phyloP scores from a whole-genome alignment of 2,797 vertebrate genomes.

The Macrochelys suwanniensis region DNA sequence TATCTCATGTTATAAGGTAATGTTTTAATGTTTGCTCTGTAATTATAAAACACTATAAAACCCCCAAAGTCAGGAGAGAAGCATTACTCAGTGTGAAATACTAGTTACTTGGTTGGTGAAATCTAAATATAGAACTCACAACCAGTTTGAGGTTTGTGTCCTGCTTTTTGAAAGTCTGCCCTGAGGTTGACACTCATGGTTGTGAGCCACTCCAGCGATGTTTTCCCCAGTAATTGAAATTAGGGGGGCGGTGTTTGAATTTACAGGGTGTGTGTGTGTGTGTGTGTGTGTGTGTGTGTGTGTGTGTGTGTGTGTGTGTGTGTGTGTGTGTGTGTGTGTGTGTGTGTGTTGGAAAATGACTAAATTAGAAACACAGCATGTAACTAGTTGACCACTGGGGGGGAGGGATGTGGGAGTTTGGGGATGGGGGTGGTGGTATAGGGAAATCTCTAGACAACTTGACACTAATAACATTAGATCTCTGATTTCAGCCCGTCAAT shows the following conservation, averaged over 20 bases:
- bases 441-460: background rate
- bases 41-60: background rate
- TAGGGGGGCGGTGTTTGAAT: background rate
- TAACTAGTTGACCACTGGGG: background rate
- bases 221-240: background rate
- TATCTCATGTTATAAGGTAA: background rate
- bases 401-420: background rate
- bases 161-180: background rate
- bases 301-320: background rate
- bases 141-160: background rate
- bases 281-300: no score
- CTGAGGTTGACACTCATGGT: background rate
- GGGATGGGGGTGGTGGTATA: no score
- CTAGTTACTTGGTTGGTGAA: background rate
- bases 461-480: constrained; percentile 22
- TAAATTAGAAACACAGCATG: background rate
- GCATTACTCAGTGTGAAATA: background rate
- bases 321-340: no score
- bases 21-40: background rate
- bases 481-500: constrained; percentile 51
- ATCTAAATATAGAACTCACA: background rate
- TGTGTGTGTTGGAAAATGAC: background rate
- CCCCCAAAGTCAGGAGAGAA: background rate
- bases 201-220: background rate
- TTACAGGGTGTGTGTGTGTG: background rate